Evolutionary conservation across 92 coral and sea anemone genomes (phyloP), one percentile per base, ranked within the genome.

Genomic region (Actinostola sp.): DNA sequence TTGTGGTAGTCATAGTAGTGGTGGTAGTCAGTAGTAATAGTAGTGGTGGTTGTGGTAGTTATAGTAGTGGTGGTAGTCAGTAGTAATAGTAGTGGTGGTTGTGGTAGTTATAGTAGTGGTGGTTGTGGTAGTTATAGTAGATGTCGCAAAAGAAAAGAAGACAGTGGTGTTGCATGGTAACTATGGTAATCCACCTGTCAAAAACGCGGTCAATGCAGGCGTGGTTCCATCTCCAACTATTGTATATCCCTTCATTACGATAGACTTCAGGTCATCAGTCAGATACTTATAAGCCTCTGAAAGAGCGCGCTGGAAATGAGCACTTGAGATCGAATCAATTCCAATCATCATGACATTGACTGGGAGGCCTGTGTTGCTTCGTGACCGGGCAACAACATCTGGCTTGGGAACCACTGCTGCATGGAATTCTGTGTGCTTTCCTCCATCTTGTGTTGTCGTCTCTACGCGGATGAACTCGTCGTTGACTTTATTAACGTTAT

Each of bases 151-250:
- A n/a, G n/a, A n/a, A n/a, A n/a, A n/a, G n/a, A n/a, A n/a, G n/a
- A n/a, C n/a, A n/a, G n/a, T n/a, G n/a, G n/a, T n/a, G n/a, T n/a
- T n/a, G n/a, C n/a, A n/a, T n/a, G n/a, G n/a, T n/a, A n/a, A n/a
- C n/a, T n/a, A n/a, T n/a, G n/a, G n/a, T n/a, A n/a, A n/a, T n/a
- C n/a, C n/a, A 89, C 97, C 97, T 77, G 97, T 89, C 59, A 93
- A 71, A 10, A 93, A 78, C 0, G 98, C 98, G 11, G 97, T 80
- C 29, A 93, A 73, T 10, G 96, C 97, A 1, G 98, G 98, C 16
- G 98, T 93, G 0, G 98, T 93, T 0, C 98, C 98, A 63, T 93
- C 98, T 0, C 98, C 98, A 0, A 93, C 98, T 19, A 91, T 72
- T 0, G 92, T 81, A 72, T 93, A 90, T 33, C 98, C 98, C 26